Evolutionary conservation across 2,113 vertebrate species (phyloP).

Genomic region (Cyanistes caeruleus): DNA sequence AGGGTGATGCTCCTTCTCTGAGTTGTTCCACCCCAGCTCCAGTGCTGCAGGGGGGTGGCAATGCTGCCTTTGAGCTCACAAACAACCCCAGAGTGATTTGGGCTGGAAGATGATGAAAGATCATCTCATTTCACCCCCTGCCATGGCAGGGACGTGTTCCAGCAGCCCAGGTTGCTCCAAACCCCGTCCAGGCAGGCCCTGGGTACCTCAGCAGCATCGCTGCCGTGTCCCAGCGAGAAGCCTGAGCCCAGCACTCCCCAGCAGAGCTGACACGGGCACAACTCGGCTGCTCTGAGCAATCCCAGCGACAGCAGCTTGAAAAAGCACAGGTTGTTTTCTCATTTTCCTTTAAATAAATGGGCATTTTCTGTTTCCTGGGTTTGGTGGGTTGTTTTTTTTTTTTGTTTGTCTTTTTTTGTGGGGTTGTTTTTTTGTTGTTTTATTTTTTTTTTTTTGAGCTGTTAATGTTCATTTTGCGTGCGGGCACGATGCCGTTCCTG

Average conservation of each 20-base stretch:
- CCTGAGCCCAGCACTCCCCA: not conserved
- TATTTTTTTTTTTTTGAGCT: not conserved
- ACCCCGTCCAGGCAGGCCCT: not conserved
- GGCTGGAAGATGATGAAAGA: not conserved
- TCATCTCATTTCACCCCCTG: rapidly evolving
- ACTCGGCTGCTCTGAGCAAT: not conserved
- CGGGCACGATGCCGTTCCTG: not conserved
- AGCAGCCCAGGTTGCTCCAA: not conserved
- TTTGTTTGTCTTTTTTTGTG: too few species aligned
- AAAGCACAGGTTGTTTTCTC: not conserved
- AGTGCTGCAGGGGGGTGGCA: rapidly evolving
- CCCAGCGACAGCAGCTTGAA: not conserved
- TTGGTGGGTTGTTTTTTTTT: not conserved
- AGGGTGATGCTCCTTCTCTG: not conserved
- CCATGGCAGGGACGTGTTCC: not conserved
- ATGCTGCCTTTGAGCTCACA: not conserved
- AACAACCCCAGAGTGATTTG: not conserved
- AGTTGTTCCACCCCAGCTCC: not conserved
- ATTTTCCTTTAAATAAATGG: not conserved
- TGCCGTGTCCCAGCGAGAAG: rapidly evolving
- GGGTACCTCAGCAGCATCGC: rapidly evolving
- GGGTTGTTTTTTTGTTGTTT: not conserved
- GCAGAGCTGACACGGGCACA: not conserved
- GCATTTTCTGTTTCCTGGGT: not conserved
- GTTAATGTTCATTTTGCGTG: slow-evolving; percentile 18